Conservation (phyloP, 2,888 invertebrate species). For the Epirrhoe tristata region DNA sequence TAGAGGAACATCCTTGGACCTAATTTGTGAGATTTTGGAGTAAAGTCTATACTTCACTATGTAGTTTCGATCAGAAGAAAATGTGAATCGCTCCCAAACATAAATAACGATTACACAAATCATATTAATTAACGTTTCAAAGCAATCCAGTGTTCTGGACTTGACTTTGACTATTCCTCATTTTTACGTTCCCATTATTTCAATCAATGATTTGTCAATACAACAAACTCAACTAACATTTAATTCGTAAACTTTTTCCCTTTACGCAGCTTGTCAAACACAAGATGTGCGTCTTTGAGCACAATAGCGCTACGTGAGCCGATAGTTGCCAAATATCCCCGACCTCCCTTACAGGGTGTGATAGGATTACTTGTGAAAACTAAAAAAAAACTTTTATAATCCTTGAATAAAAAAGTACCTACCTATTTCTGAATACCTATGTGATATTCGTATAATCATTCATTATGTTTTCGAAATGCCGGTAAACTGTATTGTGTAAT, state of each 20-base stretch:
- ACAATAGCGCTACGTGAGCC: slow-evolving; percentile 41
- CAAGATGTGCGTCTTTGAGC: slow-evolving; percentile 34
- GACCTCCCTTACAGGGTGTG: background rate
- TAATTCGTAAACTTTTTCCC: slow-evolving; percentile 7
- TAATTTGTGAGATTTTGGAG: too few relatives aligned
- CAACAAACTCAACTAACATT: background rate
- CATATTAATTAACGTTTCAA: too few relatives aligned
- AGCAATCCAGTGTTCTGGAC: too few relatives aligned
- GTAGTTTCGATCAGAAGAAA: too few relatives aligned
- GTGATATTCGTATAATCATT: too few relatives aligned
- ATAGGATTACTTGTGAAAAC: background rate
- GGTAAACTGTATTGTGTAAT: too few relatives aligned
- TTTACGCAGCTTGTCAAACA: slow-evolving; percentile 41
- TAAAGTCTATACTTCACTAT: too few relatives aligned
- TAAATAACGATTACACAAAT: background rate
- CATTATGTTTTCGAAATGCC: too few relatives aligned
- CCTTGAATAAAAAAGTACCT: background rate
- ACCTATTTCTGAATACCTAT: too few relatives aligned
- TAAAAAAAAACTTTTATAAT: background rate
- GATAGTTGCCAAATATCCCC: slow-evolving; percentile 39
- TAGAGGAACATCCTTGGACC: too few relatives aligned
- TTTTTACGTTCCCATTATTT: background rate
- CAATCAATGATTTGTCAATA: background rate
- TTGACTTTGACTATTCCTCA: too few relatives aligned
- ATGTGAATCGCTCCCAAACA: too few relatives aligned